Base-by-base conservation (phyloP, 2,797 vertebrate genomes). In the Sebastiscus tertius region DNA sequence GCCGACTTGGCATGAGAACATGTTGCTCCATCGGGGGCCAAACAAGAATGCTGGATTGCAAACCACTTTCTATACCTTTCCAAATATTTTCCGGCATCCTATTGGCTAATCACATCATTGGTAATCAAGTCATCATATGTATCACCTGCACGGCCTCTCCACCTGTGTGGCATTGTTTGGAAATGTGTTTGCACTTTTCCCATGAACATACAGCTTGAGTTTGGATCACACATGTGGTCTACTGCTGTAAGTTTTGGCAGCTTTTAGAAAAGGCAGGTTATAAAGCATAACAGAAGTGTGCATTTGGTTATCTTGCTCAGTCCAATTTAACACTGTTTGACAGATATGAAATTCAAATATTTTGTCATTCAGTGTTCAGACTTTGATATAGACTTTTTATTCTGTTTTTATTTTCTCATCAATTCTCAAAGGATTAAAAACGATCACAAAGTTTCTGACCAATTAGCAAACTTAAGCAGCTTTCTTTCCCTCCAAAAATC, bases 191-290 rank as follows among this genome's bases (percentile, higher is more conserved):
- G 52, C 18, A 69, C 56, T 42, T 74, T 83, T 84, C 56, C 61
- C 64, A 77, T 75, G 24, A 75, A 75, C 60, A 34, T 62, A 63
- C 46, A 70, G 62, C 31, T 66, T 73, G 49, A 39, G 52, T 75
- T 42, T 24, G 29, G 29, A 42, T 77, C 36, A 68, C 39, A 69
- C 49, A 71, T 60, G 56, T 83, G 29, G 60, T 60, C 46, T n/a
- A 2, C 64, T 80, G 42, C 58, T 64, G 66, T n/a, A 55, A 13
- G 24, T 54, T 70, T 20, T 64, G 5, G 66, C 58, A 74, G 12
- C 4, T 3, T 33, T 58, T 9, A 16, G 46, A 20, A 64, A 55
- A 56, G 5, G 3, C n/a, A 36, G n/a, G 26, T 42, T 72, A 55
- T 16, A 42, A 33, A 58, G n/a, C 8, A 24, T 11, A 34, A 9